These are phyloP conservation scores for Xestia xanthographa DNA, from an alignment of 2,888 invertebrate species.

Conservation along the genomic window DNA sequence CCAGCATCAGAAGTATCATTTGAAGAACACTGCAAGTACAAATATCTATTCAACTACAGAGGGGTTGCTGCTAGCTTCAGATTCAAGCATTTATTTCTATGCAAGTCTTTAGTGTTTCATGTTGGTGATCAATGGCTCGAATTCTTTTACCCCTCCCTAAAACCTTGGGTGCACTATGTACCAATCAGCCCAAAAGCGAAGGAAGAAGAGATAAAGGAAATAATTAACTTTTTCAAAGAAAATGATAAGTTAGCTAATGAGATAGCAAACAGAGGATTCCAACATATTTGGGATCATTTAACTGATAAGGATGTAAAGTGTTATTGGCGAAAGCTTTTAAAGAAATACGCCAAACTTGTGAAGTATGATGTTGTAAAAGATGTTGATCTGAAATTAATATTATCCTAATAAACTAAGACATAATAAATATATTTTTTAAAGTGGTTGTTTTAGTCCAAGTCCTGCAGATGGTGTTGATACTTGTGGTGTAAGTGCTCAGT, in stretches of 20 bases:
- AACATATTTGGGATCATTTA: constrained; percentile 96
- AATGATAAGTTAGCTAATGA: constrained; percentile 94
- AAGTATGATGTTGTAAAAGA: constrained; percentile 92
- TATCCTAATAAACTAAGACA: constrained; percentile 26
- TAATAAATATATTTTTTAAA: constrained; percentile 24
- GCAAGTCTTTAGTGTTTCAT: constrained; percentile 97
- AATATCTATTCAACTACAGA: constrained; percentile 98
- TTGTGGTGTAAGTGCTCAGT: too few species aligned
- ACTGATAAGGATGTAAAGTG: constrained; percentile 95
- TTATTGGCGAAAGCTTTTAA: constrained; percentile 96
- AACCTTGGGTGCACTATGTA: constrained; percentile 99
- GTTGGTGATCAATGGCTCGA: constrained; percentile 98
- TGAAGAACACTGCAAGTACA: constrained; percentile 97
- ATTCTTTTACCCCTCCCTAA: constrained; percentile 97
- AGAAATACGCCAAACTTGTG: constrained; percentile 93
- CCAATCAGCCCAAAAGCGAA: constrained; percentile 93
- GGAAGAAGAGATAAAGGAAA: constrained; percentile 92
- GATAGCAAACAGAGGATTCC: constrained; percentile 95
- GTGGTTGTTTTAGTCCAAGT: constrained; percentile 18
- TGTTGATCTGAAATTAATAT: constrained; percentile 83
- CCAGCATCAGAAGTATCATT: constrained; percentile 97
- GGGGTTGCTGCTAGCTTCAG: constrained; percentile 99
- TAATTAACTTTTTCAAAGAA: constrained; percentile 94
- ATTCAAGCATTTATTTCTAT: constrained; percentile 98
- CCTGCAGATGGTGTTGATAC: too few species aligned